phyloP scores from a whole-genome alignment of 1,140 invertebrate genomes.

The Babylonia areolata region DNA sequence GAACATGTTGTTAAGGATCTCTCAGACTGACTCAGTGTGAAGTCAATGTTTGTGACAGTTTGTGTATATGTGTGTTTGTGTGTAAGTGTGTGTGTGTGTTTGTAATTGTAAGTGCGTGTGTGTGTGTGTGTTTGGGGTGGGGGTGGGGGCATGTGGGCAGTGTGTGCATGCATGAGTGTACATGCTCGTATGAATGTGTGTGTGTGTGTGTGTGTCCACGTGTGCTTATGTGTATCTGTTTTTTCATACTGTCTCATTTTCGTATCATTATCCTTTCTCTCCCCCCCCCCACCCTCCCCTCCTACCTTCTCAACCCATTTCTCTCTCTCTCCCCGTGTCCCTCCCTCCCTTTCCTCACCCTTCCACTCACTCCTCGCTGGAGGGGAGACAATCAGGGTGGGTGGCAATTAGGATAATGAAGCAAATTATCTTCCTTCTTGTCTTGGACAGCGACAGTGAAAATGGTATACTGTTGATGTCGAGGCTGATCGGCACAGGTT shows the following conservation, averaged over 20 bases:
- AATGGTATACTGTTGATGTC: neutral
- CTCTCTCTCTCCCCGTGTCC: too few relatives aligned
- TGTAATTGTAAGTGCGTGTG: too few relatives aligned
- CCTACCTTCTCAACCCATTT: too few relatives aligned
- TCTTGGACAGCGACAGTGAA: neutral
- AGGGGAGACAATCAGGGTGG: too few relatives aligned
- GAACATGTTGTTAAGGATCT: too few relatives aligned
- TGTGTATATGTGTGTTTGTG: constrained; percentile 4
- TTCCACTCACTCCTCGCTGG: too few relatives aligned
- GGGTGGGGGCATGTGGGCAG: too few relatives aligned
- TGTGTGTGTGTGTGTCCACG: neutral
- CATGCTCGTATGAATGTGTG: neutral
- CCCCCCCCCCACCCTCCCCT: too few relatives aligned
- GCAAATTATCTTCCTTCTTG: neutral
- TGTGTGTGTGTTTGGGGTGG: too few relatives aligned
- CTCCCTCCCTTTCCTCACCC: neutral
- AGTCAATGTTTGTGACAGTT: neutral
- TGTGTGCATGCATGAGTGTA: neutral
- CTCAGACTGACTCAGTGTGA: too few relatives aligned
- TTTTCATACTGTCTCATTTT: neutral
- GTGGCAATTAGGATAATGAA: neutral
- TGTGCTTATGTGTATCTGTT: neutral
- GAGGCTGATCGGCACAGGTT: too few relatives aligned
- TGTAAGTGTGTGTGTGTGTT: too few relatives aligned
- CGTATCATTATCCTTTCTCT: neutral